Base-by-base conservation (phyloP, 1,140 invertebrate genomes). In the Trachymyrmex septentrionalis region DNA sequence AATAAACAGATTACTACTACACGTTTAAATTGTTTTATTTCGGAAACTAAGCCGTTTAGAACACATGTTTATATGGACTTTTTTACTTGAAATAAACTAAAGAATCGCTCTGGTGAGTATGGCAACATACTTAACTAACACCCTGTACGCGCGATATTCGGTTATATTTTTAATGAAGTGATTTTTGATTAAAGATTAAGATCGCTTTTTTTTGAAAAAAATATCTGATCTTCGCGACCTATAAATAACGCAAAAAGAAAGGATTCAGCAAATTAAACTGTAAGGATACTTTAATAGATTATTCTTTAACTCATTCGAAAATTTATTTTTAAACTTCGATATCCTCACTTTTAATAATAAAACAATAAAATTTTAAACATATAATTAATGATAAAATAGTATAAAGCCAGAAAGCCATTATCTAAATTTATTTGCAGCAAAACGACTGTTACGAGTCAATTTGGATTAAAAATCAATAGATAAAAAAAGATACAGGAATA, bases 291-390 rank as follows among this genome's bases (percentile, higher is more conserved):
- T 5, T 21, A 21, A 57, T 38, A 72, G 3, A 55, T 55, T 19
- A 27, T 34, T 57, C n/a, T 34, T 34, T 10, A 73, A 55, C 6
- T 73, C 21, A 21, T 21, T 34, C 27, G 16, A 6, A 12, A 55
- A 30, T 0, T 30, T 30, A 30, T 24, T 5, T 10, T 30, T 24
- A 21, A 24, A 50, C 6, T 67, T 4, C 9, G 12, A 48, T 71
- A 50, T 1, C 1, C 12, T 9, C 19, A 12, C 2, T 53, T 44
- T 72, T 30, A 10, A 57, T 53, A 53, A 30, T 53, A 2, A 19
- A 72, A 72, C n/a, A 53, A 30, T 53, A n/a, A 27, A 72, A 72
- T 30, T 57, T 73, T 73, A 57, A 9, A 73, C 4, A 55, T 34
- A n/a, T 50, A 48, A 44, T 38, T 30, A 50, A 63, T 63, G 57